Evolutionary conservation across 2,888 invertebrate genomes (phyloP).

Genomic region (Hedya salicella): DNA sequence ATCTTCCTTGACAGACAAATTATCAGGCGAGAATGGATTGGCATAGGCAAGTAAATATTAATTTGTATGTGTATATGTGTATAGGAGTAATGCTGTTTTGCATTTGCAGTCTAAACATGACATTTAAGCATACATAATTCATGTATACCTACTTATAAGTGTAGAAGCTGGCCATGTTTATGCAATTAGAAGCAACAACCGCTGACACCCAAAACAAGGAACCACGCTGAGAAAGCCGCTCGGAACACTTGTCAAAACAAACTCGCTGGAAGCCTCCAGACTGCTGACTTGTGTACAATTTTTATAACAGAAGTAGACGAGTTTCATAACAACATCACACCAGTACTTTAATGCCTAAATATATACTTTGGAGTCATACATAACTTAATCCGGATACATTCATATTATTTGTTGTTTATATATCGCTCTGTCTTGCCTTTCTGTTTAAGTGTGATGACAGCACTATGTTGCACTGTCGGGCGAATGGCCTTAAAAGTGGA

Average conservation of each 20-base stretch:
- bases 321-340: too few species aligned
- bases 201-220: conserved; percentile 35
- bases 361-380: too few species aligned
- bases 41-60: conserved; percentile 85
- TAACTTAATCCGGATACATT: too few species aligned
- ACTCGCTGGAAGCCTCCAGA: neutral
- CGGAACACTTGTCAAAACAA: conserved; percentile 32
- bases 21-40: conserved; percentile 89
- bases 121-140: neutral
- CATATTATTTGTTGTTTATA: too few species aligned
- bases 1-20: conserved; percentile 90
- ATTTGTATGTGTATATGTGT: too few species aligned
- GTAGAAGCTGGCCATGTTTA: conserved; percentile 19
- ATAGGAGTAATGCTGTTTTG: too few species aligned
- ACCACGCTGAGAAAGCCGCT: conserved; percentile 6
- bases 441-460: too few species aligned
- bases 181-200: conserved; percentile 10
- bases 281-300: neutral
- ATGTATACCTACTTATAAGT: neutral
- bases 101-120: neutral
- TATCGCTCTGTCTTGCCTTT: too few species aligned
- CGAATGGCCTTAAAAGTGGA: too few species aligned
- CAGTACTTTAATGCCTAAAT: too few species aligned
- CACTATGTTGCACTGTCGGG: too few species aligned
- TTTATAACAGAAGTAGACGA: neutral